phyloP scores from a whole-genome alignment of 2,113 vertebrate species.

The Macquaria australasica region DNA sequence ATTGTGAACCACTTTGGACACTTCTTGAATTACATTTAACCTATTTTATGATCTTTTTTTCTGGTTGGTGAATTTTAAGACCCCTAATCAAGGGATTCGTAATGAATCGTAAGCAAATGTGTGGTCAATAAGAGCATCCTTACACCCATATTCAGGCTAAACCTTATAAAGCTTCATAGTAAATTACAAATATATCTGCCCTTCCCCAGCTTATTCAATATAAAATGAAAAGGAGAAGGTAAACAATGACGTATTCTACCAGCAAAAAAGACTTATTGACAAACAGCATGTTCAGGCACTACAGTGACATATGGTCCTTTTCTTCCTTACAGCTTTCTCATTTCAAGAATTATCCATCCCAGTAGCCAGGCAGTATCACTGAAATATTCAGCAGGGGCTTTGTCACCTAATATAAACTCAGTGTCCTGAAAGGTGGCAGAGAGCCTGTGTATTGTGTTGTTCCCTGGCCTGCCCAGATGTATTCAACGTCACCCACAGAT shows the following conservation, averaged over 20 bases:
- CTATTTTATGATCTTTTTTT: neutral
- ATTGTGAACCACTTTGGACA: neutral
- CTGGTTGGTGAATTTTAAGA: neutral
- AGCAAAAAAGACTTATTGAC: neutral
- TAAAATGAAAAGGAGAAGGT: neutral
- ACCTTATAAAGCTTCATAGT: neutral
- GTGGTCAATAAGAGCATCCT: neutral
- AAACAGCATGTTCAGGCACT: slow-evolving; percentile 8
- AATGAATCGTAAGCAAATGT: neutral
- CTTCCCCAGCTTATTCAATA: neutral
- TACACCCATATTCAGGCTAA: neutral
- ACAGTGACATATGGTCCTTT: slow-evolving; percentile 9
- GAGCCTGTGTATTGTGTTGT: slow-evolving; percentile 20
- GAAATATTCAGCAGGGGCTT: slow-evolving; percentile 49
- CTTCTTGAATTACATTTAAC: neutral
- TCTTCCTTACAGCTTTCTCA: slow-evolving; percentile 34
- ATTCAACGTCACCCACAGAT: neutral
- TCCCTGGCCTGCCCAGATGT: neutral
- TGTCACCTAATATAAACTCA: slow-evolving; percentile 45
- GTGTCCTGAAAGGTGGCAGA: slow-evolving; percentile 36
- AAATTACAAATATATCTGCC: neutral
- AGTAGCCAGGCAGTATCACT: slow-evolving; percentile 20
- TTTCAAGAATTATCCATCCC: slow-evolving; percentile 35
- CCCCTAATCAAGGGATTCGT: neutral
- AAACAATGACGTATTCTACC: neutral